phyloP scores from a whole-genome alignment of 1,140 invertebrate species.

The Sitophilus oryzae region DNA sequence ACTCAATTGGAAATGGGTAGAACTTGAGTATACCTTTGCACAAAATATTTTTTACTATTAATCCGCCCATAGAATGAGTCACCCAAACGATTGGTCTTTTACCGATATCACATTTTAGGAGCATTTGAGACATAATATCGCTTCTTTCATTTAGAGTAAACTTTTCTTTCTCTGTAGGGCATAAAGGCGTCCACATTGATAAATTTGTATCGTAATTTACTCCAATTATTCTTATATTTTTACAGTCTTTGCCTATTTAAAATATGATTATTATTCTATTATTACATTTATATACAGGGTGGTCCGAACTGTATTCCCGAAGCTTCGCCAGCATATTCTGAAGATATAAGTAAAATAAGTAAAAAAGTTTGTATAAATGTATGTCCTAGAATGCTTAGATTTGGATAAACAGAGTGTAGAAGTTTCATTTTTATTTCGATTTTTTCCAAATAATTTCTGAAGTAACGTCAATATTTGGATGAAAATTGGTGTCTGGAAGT shows the following conservation, averaged over 20 bases:
- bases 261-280: too few relatives aligned
- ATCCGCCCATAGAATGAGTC: conserved; percentile 80
- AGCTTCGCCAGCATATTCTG: too few relatives aligned
- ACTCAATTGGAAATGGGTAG: conserved; percentile 1
- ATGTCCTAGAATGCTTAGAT: too few relatives aligned
- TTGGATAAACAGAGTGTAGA: too few relatives aligned
- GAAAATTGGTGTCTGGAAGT: too few relatives aligned
- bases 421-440: too few relatives aligned
- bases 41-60: conserved; percentile 73
- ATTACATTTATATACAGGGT: too few relatives aligned
- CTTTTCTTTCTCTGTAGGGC: conserved; percentile 46
- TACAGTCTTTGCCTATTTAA: conserved; percentile 53
- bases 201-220: conserved; percentile 64
- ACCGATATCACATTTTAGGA: conserved; percentile 64
- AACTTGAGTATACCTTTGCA: conserved; percentile 45
- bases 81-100: conserved; percentile 70
- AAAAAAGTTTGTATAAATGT: too few relatives aligned
- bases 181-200: conserved; percentile 55
- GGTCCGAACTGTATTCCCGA: too few relatives aligned
- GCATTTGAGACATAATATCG: conserved; percentile 55
- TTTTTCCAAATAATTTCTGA: too few relatives aligned
- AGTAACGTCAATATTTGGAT: too few relatives aligned
- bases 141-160: conserved; percentile 55
- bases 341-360: too few relatives aligned
- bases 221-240: conserved; percentile 55